Base-by-base conservation (phyloP, 2,797 vertebrate genomes). In the Pelochelys cantorii region DNA sequence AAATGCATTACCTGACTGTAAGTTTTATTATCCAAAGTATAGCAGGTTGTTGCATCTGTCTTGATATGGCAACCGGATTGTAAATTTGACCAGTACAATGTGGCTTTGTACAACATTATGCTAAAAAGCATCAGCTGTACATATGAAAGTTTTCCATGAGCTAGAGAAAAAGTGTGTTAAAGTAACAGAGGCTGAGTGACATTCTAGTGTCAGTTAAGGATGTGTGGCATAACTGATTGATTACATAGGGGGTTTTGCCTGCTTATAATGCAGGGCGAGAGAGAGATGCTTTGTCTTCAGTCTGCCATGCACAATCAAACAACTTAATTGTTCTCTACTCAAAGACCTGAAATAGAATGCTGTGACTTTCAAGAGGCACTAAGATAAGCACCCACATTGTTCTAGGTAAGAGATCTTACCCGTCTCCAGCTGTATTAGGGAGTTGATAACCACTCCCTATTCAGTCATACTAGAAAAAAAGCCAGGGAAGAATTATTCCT, bases 401-500 rank as follows among this genome's bases (percentile, higher is more conserved):
- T 68, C 65, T 4, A 54, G 83, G 57, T 31, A 83, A 56, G 52
- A 55, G 65, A 75, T 75, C 17, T 31, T 17, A 53, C 55, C 7
- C 42, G 10, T 60, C 84, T 88, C n/a, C 59, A 42, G 55, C 81
- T 53, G 8, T 88, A 53, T 53, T 34, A 56, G 18, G 82, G 60
- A 84, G 85, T 81, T 62, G 8, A 79, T 68, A 34, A 57, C 81
- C 54, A 79, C 42, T 48, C 18, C 0, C n/a, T 86, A 79, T 91
- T 84, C 25, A 88, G 7, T 53, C 71, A 15, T 89, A 81, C 37
- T 84, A 92, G 84, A 82, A 90, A 95, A 89, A 93, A 89, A 34
- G 53, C 56, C 83, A 86, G 80, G 68, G 87, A 94, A 94, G 14
- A 57, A 91, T 95, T 94, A 90, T 82, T 81, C 79, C 53, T 55